Percentiles rank a stretch among this genome's conserved stretches.
These are phyloP conservation scores for Cariama cristata DNA, from an alignment of 2,113 vertebrate species.

Conservation along the genomic window DNA sequence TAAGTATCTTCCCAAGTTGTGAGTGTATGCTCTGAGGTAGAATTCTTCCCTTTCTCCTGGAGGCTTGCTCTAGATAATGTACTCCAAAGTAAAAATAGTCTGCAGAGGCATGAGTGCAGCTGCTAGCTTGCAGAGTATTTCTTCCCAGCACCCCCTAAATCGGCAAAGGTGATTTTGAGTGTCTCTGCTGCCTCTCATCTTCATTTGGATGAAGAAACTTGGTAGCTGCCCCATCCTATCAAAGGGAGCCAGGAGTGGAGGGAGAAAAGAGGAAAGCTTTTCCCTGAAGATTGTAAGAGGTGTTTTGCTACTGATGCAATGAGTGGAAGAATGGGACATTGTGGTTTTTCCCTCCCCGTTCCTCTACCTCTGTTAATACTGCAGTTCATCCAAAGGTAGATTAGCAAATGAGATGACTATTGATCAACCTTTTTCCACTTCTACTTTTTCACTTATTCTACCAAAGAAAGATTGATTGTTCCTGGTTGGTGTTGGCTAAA, in stretches of 20 bases:
- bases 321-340: background rate
- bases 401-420: background rate
- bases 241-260: background rate
- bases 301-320: background rate
- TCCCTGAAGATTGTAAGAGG: background rate
- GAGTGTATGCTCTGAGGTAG: background rate
- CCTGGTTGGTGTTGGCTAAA: background rate
- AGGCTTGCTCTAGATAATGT: background rate
- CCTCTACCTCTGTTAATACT: background rate
- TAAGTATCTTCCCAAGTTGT: background rate
- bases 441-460: background rate
- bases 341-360: background rate
- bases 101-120: background rate
- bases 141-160: background rate
- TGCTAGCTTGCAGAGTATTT: background rate
- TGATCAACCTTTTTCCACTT: background rate
- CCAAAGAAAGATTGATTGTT: background rate
- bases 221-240: background rate
- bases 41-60: background rate
- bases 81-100: background rate
- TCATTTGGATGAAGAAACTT: background rate
- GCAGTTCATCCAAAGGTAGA: background rate
- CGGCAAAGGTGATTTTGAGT: background rate
- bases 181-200: background rate
- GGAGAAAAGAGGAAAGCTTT: background rate